Percentiles rank a stretch among this genome's conserved stretches.
Conservation (phyloP, 2,888 invertebrate genomes). For the Microplitis deprimator region DNA sequence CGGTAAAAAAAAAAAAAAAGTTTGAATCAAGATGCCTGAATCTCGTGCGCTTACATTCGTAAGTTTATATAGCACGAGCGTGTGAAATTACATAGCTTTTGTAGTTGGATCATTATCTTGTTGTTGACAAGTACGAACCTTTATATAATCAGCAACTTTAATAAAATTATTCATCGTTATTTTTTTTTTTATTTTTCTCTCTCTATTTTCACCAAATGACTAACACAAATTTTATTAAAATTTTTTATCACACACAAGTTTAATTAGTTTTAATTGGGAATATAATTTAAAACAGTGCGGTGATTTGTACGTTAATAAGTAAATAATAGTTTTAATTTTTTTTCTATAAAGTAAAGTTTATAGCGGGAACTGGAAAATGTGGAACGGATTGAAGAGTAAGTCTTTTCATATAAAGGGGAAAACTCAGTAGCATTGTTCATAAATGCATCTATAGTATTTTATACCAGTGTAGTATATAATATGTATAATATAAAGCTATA, state of each 20-base stretch:
- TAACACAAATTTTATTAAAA: no score
- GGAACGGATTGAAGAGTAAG: not conserved
- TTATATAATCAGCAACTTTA: no score
- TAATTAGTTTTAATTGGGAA: no score
- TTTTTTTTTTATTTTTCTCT: no score
- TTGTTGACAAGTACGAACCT: slow-evolving; percentile 13
- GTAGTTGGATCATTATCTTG: not conserved
- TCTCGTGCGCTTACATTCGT: not conserved
- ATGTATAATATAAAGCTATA: not conserved
- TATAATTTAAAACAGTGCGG: no score
- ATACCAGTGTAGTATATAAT: not conserved
- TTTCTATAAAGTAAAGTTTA: not conserved
- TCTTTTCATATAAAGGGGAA: not conserved
- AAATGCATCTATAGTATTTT: not conserved
- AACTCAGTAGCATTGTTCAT: not conserved
- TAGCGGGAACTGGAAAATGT: not conserved
- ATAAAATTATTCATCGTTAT: no score
- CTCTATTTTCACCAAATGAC: no score
- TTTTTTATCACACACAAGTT: no score
- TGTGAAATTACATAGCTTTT: slow-evolving; percentile 3
- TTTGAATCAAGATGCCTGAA: no score
- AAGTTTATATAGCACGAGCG: not conserved
- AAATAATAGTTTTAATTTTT: no score
- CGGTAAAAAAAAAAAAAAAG: not conserved
- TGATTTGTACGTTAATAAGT: no score